phyloP scores from a whole-genome alignment of 1,140 invertebrate species.

The Nasonia longicornis region DNA sequence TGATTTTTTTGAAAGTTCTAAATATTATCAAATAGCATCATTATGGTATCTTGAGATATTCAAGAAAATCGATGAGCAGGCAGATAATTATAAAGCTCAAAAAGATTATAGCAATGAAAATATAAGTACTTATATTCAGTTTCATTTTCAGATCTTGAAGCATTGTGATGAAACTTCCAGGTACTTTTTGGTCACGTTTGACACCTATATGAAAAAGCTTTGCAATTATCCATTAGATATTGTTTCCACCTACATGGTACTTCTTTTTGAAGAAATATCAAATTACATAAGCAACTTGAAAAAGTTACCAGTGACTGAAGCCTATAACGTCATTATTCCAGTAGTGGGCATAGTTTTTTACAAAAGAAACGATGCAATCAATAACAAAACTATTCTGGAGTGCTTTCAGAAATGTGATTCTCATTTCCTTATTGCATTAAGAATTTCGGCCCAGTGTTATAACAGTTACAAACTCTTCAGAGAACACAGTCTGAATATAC shows the following conservation, averaged over 20 bases:
- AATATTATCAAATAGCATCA: conserved; percentile 37
- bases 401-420: conserved; percentile 31
- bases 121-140: conserved; percentile 1
- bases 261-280: conserved; percentile 22
- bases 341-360: conserved; percentile 35
- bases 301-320: conserved; percentile 14
- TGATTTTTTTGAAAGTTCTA: conserved; percentile 23
- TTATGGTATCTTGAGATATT: conserved; percentile 39
- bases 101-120: conserved; percentile 12
- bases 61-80: conserved; percentile 32
- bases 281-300: conserved; percentile 28
- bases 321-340: conserved; percentile 25
- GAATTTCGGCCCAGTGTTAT: conserved; percentile 38
- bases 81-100: neutral
- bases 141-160: conserved; percentile 34
- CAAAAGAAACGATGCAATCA: conserved; percentile 42
- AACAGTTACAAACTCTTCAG: conserved; percentile 51
- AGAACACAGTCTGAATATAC: conserved; percentile 47
- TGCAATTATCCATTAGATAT: neutral
- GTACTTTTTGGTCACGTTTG: conserved; percentile 18
- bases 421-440: conserved; percentile 41
- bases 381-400: conserved; percentile 30
- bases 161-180: conserved; percentile 26
- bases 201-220: conserved; percentile 34
- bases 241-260: conserved; percentile 3